These are phyloP conservation scores for Eidolon dupreanum DNA, from an alignment of 2,797 vertebrate species.

Conservation along the genomic window DNA sequence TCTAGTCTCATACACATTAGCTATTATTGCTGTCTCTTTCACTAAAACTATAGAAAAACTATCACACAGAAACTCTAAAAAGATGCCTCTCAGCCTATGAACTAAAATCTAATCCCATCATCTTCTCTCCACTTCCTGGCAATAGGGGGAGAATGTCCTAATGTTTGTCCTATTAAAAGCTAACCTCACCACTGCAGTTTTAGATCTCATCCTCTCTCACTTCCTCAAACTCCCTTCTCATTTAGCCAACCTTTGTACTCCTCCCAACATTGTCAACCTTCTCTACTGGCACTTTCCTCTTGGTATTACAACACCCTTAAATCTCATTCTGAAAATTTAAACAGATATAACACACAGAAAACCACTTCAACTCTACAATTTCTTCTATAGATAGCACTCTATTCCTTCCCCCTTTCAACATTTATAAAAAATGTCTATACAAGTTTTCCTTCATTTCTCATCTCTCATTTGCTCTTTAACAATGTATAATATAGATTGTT, in stretches of 20 bases:
- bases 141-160: background rate
- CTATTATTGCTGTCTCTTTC: background rate
- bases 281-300: background rate
- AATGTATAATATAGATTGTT: background rate
- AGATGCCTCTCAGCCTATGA: background rate
- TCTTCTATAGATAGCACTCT: background rate
- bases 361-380: too few species aligned
- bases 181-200: background rate
- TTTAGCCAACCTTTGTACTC: too few species aligned
- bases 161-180: background rate
- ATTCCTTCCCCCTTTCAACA: background rate
- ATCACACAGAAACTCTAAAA: background rate
- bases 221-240: background rate
- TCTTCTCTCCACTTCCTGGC: background rate
- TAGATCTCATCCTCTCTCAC: background rate
- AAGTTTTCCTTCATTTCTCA: background rate
- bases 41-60: background rate
- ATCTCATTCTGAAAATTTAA: background rate
- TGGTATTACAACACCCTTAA: background rate
- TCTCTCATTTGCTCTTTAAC: background rate
- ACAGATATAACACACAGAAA: background rate
- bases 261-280: background rate
- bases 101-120: background rate
- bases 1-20: background rate
- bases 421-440: background rate